A percentile compares a stretch with the other conserved stretches of the same genome.
Conservation (phyloP, 2,113 vertebrate genomes). For the Oryzias melastigma region DNA sequence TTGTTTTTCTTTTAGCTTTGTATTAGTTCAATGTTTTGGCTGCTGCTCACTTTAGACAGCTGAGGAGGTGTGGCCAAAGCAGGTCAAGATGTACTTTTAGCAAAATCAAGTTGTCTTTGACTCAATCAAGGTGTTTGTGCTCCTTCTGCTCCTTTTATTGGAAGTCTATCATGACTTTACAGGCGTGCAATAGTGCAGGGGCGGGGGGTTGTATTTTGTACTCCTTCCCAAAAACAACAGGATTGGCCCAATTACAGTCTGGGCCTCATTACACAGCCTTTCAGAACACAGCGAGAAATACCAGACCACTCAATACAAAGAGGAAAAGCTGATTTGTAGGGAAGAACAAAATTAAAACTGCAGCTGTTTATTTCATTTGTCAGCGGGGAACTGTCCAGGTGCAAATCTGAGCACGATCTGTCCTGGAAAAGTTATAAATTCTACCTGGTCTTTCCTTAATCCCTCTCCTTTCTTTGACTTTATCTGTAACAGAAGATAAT, state of each 20-base stretch:
- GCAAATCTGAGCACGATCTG: slow-evolving; percentile 16
- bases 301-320: slow-evolving; percentile 53
- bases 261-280: slow-evolving; percentile 63
- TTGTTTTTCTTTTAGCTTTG: not conserved
- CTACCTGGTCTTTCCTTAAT: slow-evolving; percentile 11
- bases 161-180: slow-evolving; percentile 1
- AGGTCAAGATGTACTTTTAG: too few relatives aligned
- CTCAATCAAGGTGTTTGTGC: too few relatives aligned
- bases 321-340: slow-evolving; percentile 45
- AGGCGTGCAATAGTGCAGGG: slow-evolving; percentile 38
- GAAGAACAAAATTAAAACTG: slow-evolving; percentile 36
- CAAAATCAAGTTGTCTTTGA: too few relatives aligned
- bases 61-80: too few relatives aligned
- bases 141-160: too few relatives aligned
- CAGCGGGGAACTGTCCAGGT: slow-evolving; percentile 38
- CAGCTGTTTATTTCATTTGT: slow-evolving; percentile 54
- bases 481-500: not conserved
- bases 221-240: slow-evolving; percentile 72
- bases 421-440: slow-evolving; percentile 28
- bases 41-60: too few relatives aligned
- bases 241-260: slow-evolving; percentile 70
- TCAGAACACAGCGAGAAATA: slow-evolving; percentile 54
- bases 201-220: slow-evolving; percentile 64
- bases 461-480: not conserved
- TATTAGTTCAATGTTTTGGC: too few relatives aligned